These are phyloP conservation scores for Trinorchestia longiramus DNA, from an alignment of 1,140 invertebrate genomes.

Conservation along the genomic window DNA sequence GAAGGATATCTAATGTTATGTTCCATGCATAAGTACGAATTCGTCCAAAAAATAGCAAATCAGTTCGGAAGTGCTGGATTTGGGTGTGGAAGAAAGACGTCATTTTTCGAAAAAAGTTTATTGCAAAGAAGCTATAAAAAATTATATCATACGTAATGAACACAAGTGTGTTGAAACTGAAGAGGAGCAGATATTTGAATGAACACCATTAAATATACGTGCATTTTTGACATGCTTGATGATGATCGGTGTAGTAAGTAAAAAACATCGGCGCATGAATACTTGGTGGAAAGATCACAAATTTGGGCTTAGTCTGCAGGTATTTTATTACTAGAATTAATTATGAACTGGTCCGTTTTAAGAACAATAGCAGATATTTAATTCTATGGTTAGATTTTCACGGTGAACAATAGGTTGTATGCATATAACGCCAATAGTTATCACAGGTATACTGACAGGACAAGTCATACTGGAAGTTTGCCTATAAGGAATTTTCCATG, in stretches of 20 bases:
- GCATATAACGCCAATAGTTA: background rate
- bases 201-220: background rate
- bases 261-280: background rate
- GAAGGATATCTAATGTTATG: no score
- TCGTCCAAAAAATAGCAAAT: no score
- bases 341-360: background rate
- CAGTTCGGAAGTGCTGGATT: no score
- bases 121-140: background rate
- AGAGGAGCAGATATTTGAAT: background rate
- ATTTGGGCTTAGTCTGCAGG: background rate
- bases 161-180: background rate
- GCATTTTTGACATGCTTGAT: background rate
- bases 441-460: background rate
- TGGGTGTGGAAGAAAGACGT: no score
- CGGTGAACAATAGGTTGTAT: background rate
- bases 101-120: background rate
- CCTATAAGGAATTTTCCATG: background rate
- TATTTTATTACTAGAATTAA: background rate
- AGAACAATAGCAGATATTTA: background rate
- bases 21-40: no score
- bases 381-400: background rate
- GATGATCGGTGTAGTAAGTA: background rate
- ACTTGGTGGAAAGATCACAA: background rate
- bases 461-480: background rate
- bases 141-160: background rate